Conservation (phyloP, 2,888 invertebrate species). For the Elmis aenea region DNA sequence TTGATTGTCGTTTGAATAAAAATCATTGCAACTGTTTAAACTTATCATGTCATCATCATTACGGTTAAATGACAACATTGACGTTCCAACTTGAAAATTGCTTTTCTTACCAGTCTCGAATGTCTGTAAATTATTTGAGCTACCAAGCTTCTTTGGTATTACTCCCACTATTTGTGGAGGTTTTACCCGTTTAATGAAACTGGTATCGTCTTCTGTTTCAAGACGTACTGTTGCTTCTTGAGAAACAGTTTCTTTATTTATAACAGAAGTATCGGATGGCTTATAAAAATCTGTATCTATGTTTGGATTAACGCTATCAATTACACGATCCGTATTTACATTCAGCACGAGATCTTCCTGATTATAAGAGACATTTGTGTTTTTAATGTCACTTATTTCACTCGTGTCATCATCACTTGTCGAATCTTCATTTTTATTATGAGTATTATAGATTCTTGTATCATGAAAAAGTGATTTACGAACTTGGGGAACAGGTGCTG, state of each 20-base stretch:
- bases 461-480: too few relatives aligned
- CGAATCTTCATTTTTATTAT: too few relatives aligned
- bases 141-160: slow-evolving; percentile 30
- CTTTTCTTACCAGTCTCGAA: slow-evolving; percentile 32
- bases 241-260: neutral
- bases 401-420: too few relatives aligned
- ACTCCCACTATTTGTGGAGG: slow-evolving; percentile 33
- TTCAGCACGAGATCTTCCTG: too few relatives aligned
- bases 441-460: too few relatives aligned
- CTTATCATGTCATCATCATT: slow-evolving; percentile 13
- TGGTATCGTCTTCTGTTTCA: too few relatives aligned
- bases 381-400: too few relatives aligned
- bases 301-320: slow-evolving; percentile 1
- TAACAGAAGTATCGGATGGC: slow-evolving; percentile 2
- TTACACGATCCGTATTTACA: too few relatives aligned
- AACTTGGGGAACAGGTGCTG: slow-evolving; percentile 12
- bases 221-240: slow-evolving; percentile 1
- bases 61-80: slow-evolving; percentile 23
- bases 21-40: slow-evolving; percentile 8
- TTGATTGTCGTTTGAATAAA: neutral
- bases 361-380: too few relatives aligned
- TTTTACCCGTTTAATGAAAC: too few relatives aligned
- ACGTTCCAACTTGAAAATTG: slow-evolving; percentile 33
- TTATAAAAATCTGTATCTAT: neutral
- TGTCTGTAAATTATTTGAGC: slow-evolving; percentile 19